Base-by-base conservation (phyloP, 2,888 invertebrate species). In the Lycophotia porphyrea region DNA sequence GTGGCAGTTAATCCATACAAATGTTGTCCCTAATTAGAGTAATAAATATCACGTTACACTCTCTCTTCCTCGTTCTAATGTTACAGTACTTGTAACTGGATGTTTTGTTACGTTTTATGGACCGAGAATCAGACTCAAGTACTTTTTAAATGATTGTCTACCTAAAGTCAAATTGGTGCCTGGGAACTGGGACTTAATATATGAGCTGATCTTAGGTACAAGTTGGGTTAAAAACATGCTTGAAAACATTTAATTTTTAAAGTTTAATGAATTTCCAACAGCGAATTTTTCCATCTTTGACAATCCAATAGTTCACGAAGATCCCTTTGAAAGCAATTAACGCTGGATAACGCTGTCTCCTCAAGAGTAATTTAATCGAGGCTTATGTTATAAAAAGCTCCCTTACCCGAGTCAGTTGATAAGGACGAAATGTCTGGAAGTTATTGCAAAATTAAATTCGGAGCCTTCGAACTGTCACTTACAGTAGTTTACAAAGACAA, bases 21-120 rank as follows among this genome's bases (percentile, higher is more conserved):
- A 89, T 87, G 88, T 83, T 85, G 88, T 86, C 90, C 88, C 87
- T 90, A 91, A 90, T 91, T 90, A 89, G 86, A 89, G 85, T 81
- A 90, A 90, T 87, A 89, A 91, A 90, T 92, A 92, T 92, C 91
- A 79, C 31, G 88, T 93, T 91, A 90, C 92, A 85, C 85, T 89
- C 85, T 91, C 90, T 84, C 90, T 93, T 92, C 92, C 91, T 92
- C 79, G 85, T 91, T 91, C 88, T 81, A 84, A 73, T 81, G 71
- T 78, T 79, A 80, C 77, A 58, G 64, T 27, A 64, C 72, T 70
- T 74, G 73, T 74, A 42, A 44, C 68, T 65, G 13, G 13, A 60
- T 66, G 80, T 55, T 66, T 60, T 44, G 52, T 60, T 36, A 68
- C n/a, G n/a, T 52, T 80, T 80, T 80, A 69, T 69, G 34, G 63